Base-by-base conservation (phyloP, 2,888 invertebrate genomes). In the Plusia festucae region DNA sequence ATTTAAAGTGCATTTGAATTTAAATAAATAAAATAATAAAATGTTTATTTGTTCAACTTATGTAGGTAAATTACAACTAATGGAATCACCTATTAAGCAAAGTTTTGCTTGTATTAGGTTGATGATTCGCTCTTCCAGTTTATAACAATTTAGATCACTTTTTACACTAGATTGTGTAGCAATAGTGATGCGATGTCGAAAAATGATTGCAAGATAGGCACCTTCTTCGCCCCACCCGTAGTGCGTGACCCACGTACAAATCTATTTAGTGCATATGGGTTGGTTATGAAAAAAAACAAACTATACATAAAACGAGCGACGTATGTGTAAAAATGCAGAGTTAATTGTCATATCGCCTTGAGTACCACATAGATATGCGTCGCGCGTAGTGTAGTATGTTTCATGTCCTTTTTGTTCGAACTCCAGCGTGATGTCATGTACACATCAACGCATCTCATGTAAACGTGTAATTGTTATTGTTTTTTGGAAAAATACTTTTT, bases 341-440 rank as follows among this genome's bases (percentile, higher is more conserved):
- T 78, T 73, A 73, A 74, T 73, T 76, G 68, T 77, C 70, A 68
- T 73, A 77, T 78, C 78, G 82, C 88, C 88, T 90, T 88, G 89
- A 84, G 78, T 76, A 68, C 72, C 73, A 72, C 80, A 86, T 89
- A 88, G 83, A 84, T 88, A 92, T 92, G 88, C 91, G 70, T 81
- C 75, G 78, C 83, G 82, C 80, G 83, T 73, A 77, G n/a, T n/a
- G n/a, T 53, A 65, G 71, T 71, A 66, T 82, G 82, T 82, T 82
- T 82, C 78, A 82, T 86, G 86, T 87, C 83, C 82, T 83, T 84
- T 83, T 84, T 79, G 82, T 74, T 79, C 73, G 76, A 71, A 78
- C 83, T 83, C 82, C 71, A 81, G 81, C 79, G 59, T 88, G 85
- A 86, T 86, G 87, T 88, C 85, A 86, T 85, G 78, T 68, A 62